Evolutionary conservation across 1,140 invertebrate genomes (phyloP).

Genomic region (Dermatophagoides farinae): DNA sequence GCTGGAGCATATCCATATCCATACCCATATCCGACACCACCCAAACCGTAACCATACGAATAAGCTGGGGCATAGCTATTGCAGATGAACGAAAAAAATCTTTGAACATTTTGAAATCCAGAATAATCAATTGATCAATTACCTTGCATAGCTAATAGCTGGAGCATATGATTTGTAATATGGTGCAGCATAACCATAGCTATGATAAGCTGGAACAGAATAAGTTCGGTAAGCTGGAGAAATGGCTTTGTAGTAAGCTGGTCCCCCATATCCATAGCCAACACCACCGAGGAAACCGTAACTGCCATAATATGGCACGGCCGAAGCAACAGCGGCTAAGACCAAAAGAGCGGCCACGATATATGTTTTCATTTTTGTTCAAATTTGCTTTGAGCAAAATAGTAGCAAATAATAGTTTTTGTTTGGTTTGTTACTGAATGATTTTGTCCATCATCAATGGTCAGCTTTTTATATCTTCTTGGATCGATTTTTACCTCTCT

Average conservation of each 20-base stretch:
- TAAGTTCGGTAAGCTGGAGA: background rate
- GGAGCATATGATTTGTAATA: too few species aligned
- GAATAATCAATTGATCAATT: background rate
- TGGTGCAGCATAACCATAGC: background rate
- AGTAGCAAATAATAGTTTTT: background rate
- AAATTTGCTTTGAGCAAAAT: background rate
- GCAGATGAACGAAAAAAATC: background rate
- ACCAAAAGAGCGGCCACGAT: background rate
- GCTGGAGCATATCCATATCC: background rate
- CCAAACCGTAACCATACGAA: slow-evolving; percentile 6
- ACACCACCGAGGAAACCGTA: background rate
- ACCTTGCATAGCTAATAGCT: too few species aligned
- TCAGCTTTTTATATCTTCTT: background rate
- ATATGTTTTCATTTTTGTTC: slow-evolving; percentile 6
- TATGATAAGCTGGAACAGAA: background rate
- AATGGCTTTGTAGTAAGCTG: too few species aligned
- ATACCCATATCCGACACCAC: background rate
- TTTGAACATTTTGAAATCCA: background rate
- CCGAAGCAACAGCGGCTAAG: slow-evolving; percentile 10
- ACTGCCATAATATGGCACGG: slow-evolving; percentile 1
- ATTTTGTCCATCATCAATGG: background rate
- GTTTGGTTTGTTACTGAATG: background rate
- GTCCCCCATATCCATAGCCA: too few species aligned
- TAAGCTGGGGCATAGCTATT: background rate
- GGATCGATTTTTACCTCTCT: background rate